Base-by-base conservation (phyloP, 1,140 invertebrate genomes). In the Ceratoteleas bidentatus region DNA sequence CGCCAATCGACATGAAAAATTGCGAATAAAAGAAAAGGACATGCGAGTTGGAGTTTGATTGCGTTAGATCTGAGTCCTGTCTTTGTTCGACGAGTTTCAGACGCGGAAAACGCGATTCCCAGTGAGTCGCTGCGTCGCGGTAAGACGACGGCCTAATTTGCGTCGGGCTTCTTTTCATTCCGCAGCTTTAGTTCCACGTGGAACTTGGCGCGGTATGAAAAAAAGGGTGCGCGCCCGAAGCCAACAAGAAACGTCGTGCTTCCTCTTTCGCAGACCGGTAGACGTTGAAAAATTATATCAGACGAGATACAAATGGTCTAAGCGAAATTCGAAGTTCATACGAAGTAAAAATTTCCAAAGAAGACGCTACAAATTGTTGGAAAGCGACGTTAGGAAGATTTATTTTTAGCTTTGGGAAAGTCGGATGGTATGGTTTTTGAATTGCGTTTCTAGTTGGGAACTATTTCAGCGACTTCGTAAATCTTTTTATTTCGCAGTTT, bases 91-190 rank as follows among this genome's bases (percentile, higher is more conserved):
- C 33, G 32, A 47, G 43, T 34, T 9, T 77, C 43, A 14, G 13
- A 33, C 34, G 33, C 34, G 45, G 40, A 70, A 54, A 61, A 65
- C 57, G 58, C 52, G 57, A 56, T 85, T 84, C 79, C 64, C 2
- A 43, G n/a, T 10, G 40, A 76, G 75, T 79, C 64, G 66, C 72
- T 70, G 49, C 38, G 58, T 72, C 60, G 76, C 49, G 76, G 75
- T 74, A 79, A 75, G 82, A 80, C 80, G 69, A 69, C 87, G 86
- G 83, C 85, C 88, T 87, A 87, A 85, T 88, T 89, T 81, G 70
- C 61, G 86, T 85, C 85, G 87, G 88, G 88, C 88, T 90, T 88
- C 88, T 76, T 88, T 80, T 75, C 66, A 62, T 62, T 66, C 34
- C 68, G 45, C 43, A 81, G 64, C 77, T 83, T 68, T 32, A 60